Percentiles rank a stretch among this genome's conserved stretches.
Conservation (phyloP, 2,888 invertebrate genomes). For the Synergus laeviventris region DNA sequence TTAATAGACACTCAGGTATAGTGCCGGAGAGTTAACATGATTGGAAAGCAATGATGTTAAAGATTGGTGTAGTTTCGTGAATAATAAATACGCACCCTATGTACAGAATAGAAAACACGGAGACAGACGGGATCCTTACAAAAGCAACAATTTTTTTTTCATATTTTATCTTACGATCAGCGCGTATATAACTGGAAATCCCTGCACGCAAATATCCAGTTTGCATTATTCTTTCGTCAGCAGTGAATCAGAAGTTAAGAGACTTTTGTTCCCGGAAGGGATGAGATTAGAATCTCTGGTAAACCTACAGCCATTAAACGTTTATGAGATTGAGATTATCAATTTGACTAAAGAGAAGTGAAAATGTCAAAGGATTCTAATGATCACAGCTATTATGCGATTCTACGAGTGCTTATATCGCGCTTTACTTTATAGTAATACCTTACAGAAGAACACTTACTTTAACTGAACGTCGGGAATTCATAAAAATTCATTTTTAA, state of each 20-base stretch:
- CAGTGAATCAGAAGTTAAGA: slow-evolving; percentile 24
- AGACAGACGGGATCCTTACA: slow-evolving; percentile 31
- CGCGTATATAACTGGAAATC: slow-evolving; percentile 39
- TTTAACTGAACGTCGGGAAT: slow-evolving; percentile 24
- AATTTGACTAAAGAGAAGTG: slow-evolving; percentile 60
- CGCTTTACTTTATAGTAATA: slow-evolving; percentile 36
- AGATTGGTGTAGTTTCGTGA: slow-evolving; percentile 18
- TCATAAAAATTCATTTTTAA: slow-evolving; percentile 8
- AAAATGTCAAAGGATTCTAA: slow-evolving; percentile 64
- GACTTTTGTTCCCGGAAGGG: neutral
- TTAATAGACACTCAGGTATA: neutral
- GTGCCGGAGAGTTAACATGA: neutral
- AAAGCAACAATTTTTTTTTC: slow-evolving; percentile 15
- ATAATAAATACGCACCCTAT: slow-evolving; percentile 19
- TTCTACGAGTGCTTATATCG: slow-evolving; percentile 51
- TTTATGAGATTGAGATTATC: slow-evolving; percentile 54
- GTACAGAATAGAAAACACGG: slow-evolving; percentile 16
- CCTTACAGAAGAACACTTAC: slow-evolving; percentile 25
- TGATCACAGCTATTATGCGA: slow-evolving; percentile 74
- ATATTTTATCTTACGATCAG: slow-evolving; percentile 57
- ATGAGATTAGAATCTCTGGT: slow-evolving; percentile 24
- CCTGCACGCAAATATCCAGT: slow-evolving; percentile 12
- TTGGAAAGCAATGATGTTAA: neutral
- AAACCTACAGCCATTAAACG: slow-evolving; percentile 31
- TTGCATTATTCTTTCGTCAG: slow-evolving; percentile 16